Evolutionary conservation across 1,140 invertebrate species (phyloP), one percentile per base, ranked within the genome.

Genomic region (Diploscapter pachys): DNA sequence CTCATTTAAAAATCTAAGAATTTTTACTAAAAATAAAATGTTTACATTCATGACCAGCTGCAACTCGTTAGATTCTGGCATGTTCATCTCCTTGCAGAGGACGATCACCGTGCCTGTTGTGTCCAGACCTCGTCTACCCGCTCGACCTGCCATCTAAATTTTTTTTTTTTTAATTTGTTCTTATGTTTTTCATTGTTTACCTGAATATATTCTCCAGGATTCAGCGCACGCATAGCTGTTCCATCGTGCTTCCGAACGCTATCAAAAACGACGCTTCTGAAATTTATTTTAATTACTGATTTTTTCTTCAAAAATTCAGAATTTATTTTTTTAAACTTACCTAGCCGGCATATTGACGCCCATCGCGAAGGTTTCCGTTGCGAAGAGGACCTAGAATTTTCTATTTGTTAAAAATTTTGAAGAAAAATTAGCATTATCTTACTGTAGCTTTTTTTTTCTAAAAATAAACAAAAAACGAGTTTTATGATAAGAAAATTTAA

Each of bases 321-420:
- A 31, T 31, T 0, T 31, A 31, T 31, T 1, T 31, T n/a, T 31
- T 31, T 31, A 31, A 31, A 31, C 31, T 31, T 31, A 31, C 31
- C 31, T 31, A 3, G 96, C 93, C 3, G 96, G 96, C 96, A 99
- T 98, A 87, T 99, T 99, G 0, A 99, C 94, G 48, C 96, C 96
- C 93, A 98, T 97, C 0, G 95, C 95, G 89, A 99, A 98, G 31
- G 96, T 98, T 89, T 99, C 95, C 3, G 96, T 98, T 0, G 96
- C 95, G 89, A 98, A 97, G 11, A 98, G 86, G 71, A 76, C 72
- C 75, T 76, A 49, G 57, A 75, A 65, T 57, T 8, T 63, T 51
- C 4, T 65, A 8, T 1, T 31, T 65, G 13, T 13, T 65, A 31
- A 31, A 65, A 1, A 49, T 65, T 65, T 1, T 0, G 31, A 31